Conservation (phyloP, 2,888 invertebrate genomes). For the Noctua janthe region DNA sequence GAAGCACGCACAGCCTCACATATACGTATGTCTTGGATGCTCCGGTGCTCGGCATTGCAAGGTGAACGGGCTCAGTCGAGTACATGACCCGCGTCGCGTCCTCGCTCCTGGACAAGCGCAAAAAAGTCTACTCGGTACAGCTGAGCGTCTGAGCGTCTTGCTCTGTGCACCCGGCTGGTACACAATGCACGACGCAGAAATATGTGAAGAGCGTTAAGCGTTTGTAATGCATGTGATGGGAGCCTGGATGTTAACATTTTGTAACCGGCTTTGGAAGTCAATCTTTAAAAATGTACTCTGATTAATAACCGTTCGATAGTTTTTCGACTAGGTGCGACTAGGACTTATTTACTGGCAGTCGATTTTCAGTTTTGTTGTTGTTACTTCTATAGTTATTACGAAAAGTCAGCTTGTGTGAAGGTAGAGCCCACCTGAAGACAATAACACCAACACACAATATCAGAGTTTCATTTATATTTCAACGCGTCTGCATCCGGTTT, state of each 20-base stretch:
- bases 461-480: slow-evolving; percentile 45
- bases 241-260: neutral
- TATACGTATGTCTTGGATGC: slow-evolving; percentile 54
- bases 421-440: neutral
- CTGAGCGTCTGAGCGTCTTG: slow-evolving; percentile 56
- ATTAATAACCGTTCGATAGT: neutral
- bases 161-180: slow-evolving; percentile 13
- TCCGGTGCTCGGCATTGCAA: slow-evolving; percentile 86
- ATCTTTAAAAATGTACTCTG: neutral
- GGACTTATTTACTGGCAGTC: neutral
- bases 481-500: slow-evolving; percentile 57
- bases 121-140: slow-evolving; percentile 67
- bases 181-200: slow-evolving; percentile 9
- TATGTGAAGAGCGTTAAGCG: neutral
- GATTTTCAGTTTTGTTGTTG: neutral
- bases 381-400: neutral
- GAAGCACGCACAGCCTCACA: slow-evolving; percentile 6
- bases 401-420: neutral
- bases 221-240: neutral
- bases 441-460: slow-evolving; percentile 12
- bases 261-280: neutral
- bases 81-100: slow-evolving; percentile 65
- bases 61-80: slow-evolving; percentile 81
- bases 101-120: slow-evolving; percentile 66
- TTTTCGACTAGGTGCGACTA: neutral